phyloP scores from a whole-genome alignment of 2,113 vertebrate species.

The Oxygymnocypris stewartii region DNA sequence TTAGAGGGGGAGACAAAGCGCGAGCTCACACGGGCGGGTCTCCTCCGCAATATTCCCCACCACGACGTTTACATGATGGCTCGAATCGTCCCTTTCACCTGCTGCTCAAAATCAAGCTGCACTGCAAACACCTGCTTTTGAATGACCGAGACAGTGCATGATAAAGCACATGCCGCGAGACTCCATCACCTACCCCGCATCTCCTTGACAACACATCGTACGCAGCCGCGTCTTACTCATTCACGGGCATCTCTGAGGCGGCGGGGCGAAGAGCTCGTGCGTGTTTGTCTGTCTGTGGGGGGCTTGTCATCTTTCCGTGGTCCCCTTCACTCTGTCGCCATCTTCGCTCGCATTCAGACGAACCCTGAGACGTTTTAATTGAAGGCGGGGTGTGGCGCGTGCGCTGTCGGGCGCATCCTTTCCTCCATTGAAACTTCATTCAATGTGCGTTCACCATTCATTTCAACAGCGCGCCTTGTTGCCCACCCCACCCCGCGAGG shows the following conservation, averaged over 20 bases:
- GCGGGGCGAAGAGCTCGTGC: conserved; percentile 53
- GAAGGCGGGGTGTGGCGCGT: conserved; percentile 64
- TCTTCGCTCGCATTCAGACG: conserved; percentile 78
- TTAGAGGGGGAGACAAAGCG: conserved; percentile 65
- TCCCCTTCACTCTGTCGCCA: conserved; percentile 79
- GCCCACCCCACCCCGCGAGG: conserved; percentile 1
- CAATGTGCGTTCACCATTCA: conserved; percentile 59
- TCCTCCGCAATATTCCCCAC: conserved; percentile 62
- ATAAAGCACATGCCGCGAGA: conserved; percentile 55
- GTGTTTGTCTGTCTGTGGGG: conserved; percentile 50
- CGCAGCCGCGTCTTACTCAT: conserved; percentile 42
- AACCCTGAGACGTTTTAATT: conserved; percentile 75
- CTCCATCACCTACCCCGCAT: conserved; percentile 45
- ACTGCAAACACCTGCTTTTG: conserved; percentile 53
- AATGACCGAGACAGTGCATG: conserved; percentile 56
- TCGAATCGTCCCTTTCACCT: conserved; percentile 50
- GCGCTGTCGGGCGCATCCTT: conserved; percentile 65
- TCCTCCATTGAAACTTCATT: conserved; percentile 57
- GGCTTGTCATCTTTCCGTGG: conserved; percentile 65
- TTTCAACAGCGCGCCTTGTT: conserved; percentile 41
- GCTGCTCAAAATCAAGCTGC: conserved; percentile 52
- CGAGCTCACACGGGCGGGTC: conserved; percentile 57
- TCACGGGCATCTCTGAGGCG: conserved; percentile 47
- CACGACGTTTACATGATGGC: conserved; percentile 64
- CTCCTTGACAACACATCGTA: conserved; percentile 55